Percentiles rank a stretch among this genome's conserved stretches.
phyloP scores from a whole-genome alignment of 2,113 vertebrate genomes.

The Coreoperca whiteheadi region DNA sequence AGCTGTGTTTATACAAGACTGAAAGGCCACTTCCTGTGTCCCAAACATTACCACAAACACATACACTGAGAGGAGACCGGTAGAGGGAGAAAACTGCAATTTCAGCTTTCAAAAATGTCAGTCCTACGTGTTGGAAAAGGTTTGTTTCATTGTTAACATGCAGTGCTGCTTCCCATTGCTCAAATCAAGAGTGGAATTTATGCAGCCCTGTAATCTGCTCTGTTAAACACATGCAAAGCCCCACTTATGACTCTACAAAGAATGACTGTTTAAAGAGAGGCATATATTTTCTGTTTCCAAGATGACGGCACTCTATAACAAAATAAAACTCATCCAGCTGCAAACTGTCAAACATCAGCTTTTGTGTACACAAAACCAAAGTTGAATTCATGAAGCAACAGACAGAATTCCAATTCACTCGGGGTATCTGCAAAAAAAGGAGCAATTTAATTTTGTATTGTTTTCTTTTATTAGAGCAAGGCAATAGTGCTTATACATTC shows the following conservation, averaged over 20 bases:
- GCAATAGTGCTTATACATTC: not conserved
- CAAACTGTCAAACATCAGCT: conserved; percentile 55
- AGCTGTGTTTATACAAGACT: conserved; percentile 76
- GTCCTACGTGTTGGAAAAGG: not conserved
- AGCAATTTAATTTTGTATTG: conserved; percentile 6
- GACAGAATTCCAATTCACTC: not conserved
- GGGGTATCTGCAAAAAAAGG: not conserved
- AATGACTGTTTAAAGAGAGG: conserved; percentile 48
- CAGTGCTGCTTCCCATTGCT: conserved; percentile 18
- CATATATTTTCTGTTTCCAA: conserved; percentile 45
- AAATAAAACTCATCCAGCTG: conserved; percentile 40
- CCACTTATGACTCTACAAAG: conserved; percentile 5
- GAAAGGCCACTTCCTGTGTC: conserved; percentile 80
- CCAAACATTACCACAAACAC: conserved; percentile 58
- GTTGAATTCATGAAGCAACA: not conserved
- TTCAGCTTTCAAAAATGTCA: conserved; percentile 26
- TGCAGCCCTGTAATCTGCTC: not conserved
- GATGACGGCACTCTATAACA: conserved; percentile 39
- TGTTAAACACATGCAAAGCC: conserved; percentile 27
- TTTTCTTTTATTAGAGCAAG: conserved; percentile 15
- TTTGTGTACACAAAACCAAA: conserved; percentile 42
- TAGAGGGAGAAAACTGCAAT: not conserved
- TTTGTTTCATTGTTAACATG: conserved; percentile 36
- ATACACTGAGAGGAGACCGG: conserved; percentile 20
- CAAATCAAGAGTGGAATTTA: conserved; percentile 26